Evolutionary conservation across 2,797 vertebrate genomes (phyloP).

Genomic region (Rhynchonycteris naso): DNA sequence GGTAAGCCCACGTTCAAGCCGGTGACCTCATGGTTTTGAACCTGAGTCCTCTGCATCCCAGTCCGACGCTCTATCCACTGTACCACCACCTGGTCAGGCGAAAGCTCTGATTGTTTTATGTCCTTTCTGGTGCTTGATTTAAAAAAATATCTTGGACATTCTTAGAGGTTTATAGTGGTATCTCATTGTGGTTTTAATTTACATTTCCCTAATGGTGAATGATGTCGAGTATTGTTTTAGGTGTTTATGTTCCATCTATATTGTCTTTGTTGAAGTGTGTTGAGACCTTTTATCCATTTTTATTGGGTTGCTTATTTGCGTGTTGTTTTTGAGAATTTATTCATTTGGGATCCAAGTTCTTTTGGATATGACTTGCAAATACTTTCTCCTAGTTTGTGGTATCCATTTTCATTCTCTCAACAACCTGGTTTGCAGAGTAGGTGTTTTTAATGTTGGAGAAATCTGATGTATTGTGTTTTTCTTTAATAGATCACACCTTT

Average conservation of each 20-base stretch:
- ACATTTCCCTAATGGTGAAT: neutral
- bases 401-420: neutral
- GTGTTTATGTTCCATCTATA: neutral
- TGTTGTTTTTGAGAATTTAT: neutral
- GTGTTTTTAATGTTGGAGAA: neutral
- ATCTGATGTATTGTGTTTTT: neutral
- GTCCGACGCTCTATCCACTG: too few species aligned
- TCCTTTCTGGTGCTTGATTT: neutral
- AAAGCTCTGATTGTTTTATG: neutral
- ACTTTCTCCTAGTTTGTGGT: neutral
- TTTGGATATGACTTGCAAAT: neutral
- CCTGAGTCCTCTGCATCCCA: too few species aligned
- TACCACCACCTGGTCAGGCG: too few species aligned
- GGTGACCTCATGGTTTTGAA: too few species aligned
- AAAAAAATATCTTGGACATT: neutral
- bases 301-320: slow-evolving; percentile 2
- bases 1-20: too few species aligned
- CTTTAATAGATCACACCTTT: neutral
- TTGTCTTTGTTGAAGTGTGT: neutral
- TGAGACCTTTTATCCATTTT: neutral
- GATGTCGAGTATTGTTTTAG: neutral
- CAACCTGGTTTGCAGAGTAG: neutral
- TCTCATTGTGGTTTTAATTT: neutral
- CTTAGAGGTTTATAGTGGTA: neutral
- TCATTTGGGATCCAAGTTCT: neutral